These are phyloP conservation scores for Peromyscus polionotus DNA, from an alignment of 2,113 vertebrate genomes.

Conservation along the genomic window DNA sequence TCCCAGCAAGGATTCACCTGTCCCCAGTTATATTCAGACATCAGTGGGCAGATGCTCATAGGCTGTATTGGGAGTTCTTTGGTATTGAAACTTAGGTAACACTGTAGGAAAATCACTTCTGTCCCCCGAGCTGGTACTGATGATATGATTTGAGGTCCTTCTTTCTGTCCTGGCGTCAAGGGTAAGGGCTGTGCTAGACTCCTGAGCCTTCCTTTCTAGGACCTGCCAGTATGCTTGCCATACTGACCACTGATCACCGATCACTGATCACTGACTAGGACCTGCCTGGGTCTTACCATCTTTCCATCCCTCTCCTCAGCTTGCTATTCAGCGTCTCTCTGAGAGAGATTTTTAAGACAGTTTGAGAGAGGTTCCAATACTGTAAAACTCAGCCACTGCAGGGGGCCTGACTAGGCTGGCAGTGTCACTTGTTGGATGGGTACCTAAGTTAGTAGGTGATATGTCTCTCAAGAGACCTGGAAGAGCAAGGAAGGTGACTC, in stretches of 20 bases:
- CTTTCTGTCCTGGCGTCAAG: background rate
- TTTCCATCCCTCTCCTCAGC: background rate
- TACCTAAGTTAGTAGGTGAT: rapidly evolving
- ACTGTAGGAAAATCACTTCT: background rate
- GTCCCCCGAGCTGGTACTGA: background rate
- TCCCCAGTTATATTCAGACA: background rate
- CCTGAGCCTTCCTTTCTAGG: background rate
- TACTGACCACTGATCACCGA: background rate
- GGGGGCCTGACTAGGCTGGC: background rate
- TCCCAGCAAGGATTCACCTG: background rate
- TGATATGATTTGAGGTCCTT: rapidly evolving
- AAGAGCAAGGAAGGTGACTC: background rate
- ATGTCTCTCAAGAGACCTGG: rapidly evolving
- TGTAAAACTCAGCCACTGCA: background rate
- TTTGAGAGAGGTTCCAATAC: background rate
- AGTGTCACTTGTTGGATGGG: background rate
- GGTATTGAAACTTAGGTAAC: background rate
- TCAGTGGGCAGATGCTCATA: too few species aligned
- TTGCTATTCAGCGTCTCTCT: too few species aligned
- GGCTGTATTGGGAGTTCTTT: background rate
- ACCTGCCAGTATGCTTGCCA: background rate
- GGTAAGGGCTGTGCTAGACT: background rate
- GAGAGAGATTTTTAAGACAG: background rate
- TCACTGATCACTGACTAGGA: background rate
- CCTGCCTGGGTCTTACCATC: rapidly evolving